Conservation (phyloP, 2,888 invertebrate genomes). For the Anarsia innoxiella region DNA sequence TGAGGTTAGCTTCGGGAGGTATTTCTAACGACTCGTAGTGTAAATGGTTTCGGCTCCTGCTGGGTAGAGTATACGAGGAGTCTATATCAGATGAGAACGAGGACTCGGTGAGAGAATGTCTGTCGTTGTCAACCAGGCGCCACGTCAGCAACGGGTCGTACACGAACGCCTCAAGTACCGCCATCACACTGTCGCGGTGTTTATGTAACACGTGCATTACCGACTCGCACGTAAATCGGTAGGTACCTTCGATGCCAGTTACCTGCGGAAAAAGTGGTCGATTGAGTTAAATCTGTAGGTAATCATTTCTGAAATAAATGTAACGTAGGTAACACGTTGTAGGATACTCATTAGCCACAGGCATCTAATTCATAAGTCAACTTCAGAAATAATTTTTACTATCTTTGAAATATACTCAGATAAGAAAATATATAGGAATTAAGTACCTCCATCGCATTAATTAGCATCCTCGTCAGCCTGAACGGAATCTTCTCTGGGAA, state of each 20-base stretch:
- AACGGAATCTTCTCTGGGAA: slow-evolving; percentile 99
- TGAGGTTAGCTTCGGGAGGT: slow-evolving; percentile 85
- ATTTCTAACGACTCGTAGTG: slow-evolving; percentile 62
- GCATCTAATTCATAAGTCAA: no score
- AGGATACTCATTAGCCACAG: no score
- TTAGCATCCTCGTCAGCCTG: slow-evolving; percentile 95
- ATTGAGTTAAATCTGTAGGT: no score
- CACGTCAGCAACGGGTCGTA: slow-evolving; percentile 98
- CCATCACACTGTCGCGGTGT: slow-evolving; percentile 98
- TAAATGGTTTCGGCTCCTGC: slow-evolving; percentile 50
- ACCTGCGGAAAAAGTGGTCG: slow-evolving; percentile 71
- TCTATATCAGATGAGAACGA: slow-evolving; percentile 60
- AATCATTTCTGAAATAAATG: no score
- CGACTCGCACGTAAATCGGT: slow-evolving; percentile 95
- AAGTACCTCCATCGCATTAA: slow-evolving; percentile 97
- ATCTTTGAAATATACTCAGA: no score
- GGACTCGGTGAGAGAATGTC: slow-evolving; percentile 53
- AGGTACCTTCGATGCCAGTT: slow-evolving; percentile 98
- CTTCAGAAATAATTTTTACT: no score
- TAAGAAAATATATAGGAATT: no score
- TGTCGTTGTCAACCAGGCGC: slow-evolving; percentile 80
- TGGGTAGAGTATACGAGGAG: slow-evolving; percentile 55
- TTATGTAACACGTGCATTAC: slow-evolving; percentile 95
- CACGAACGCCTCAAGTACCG: slow-evolving; percentile 98
- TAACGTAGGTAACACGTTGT: no score